Base-by-base conservation (phyloP, 2,113 vertebrate genomes). In the Sander lucioperca region DNA sequence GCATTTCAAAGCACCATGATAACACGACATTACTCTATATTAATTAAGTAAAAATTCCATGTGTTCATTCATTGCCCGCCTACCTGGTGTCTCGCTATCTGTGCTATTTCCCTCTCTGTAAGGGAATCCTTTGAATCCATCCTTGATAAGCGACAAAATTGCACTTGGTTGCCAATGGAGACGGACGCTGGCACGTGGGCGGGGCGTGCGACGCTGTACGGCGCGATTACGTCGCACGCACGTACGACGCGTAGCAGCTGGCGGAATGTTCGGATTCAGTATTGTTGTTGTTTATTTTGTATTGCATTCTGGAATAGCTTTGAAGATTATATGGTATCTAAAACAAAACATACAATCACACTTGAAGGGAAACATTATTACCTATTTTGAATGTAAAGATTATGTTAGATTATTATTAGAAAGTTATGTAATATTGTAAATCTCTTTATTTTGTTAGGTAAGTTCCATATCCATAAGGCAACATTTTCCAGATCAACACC, bases 121-220 rank as follows among this genome's bases (percentile, higher is more conserved):
- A 88, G 79, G 11, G 53, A 68, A 23, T 75, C 67, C 88, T 86
- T 91, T 11, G 53, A 68, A 23, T 77, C 71, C 88, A 88, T 91
- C 16, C 25, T 67, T 3, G 2, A 33, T 1, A 8, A 19, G 0
- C 25, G 0, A 51, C 43, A 6, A 3, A 9, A 23, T 15, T 1
- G 11, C 33, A 4, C 18, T 63, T 10, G 21, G 86, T 91, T 85
- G 79, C 79, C 48, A 70, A 63, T 47, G 77, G 88, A 85, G 50
- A 90, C 65, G 45, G 68, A 68, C 74, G 59, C 48, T 2, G 18
- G 2, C 0, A 15, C 11, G 45, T 21, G 11, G n/a, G n/a, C 1
- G 15, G 13, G 18, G 21, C 62, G 36, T 70, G 16, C 56, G 48
- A 1, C n/a, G 0, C 15, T 5, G 45, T 12, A 80, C 82, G 8